These are phyloP conservation scores for Zosterops lateralis DNA, from an alignment of 2,113 vertebrate genomes.

Conservation along the genomic window DNA sequence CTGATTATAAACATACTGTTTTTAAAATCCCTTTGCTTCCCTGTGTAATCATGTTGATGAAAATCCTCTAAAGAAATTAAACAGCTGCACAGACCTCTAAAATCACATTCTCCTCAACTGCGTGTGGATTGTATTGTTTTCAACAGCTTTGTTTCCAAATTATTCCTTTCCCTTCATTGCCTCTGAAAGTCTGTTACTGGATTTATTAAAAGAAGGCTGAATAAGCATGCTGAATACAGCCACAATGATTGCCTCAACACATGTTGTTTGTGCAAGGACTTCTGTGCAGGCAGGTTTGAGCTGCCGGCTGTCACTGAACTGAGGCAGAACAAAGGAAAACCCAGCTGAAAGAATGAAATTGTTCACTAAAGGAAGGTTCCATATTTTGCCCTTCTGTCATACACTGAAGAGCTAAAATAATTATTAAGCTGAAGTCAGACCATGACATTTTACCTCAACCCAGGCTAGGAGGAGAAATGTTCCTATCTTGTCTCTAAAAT, in stretches of 20 bases:
- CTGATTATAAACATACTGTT: slow-evolving; percentile 1
- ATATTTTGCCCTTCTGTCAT: not conserved
- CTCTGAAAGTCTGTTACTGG: slow-evolving; percentile 33
- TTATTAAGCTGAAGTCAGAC: not conserved
- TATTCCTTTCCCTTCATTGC: slow-evolving; percentile 35
- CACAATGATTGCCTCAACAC: slow-evolving; percentile 22
- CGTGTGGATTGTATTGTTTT: not conserved
- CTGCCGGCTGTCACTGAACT: not conserved
- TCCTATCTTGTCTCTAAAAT: not conserved
- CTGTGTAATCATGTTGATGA: slow-evolving; percentile 44
- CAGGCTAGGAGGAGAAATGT: not conserved
- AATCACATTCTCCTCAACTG: not conserved
- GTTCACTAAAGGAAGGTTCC: not conserved
- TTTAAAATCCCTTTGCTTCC: slow-evolving; percentile 14
- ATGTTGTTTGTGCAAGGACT: not conserved
- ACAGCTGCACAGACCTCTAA: slow-evolving; percentile 40
- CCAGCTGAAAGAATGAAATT: not conserved
- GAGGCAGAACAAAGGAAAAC: slow-evolving; percentile 6
- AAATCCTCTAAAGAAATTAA: slow-evolving; percentile 55
- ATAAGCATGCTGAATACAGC: slow-evolving; percentile 18
- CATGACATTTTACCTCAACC: not conserved
- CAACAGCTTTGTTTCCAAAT: slow-evolving; percentile 45
- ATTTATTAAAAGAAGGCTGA: slow-evolving; percentile 57
- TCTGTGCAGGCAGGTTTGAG: not conserved
- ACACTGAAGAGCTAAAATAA: not conserved